phyloP scores from a whole-genome alignment of 2,797 vertebrate genomes.

The Malurus splendens region DNA sequence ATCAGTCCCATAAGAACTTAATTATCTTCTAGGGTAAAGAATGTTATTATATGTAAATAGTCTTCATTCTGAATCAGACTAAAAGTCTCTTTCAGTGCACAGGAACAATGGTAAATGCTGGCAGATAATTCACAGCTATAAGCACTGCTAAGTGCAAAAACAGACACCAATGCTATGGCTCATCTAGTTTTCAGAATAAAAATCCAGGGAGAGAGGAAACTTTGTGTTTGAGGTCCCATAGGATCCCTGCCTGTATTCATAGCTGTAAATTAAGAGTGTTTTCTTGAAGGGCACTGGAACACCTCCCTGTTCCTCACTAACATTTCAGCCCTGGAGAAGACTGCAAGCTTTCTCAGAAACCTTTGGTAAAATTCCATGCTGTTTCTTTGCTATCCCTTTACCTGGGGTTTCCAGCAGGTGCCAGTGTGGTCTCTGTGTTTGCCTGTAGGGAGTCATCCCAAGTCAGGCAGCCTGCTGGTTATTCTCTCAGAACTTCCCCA shows the following conservation, averaged over 20 bases:
- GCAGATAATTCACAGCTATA: background rate
- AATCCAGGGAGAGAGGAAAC: background rate
- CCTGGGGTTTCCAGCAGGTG: slow-evolving; percentile 1
- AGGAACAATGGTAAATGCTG: slow-evolving; percentile 2
- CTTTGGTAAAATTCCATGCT: background rate
- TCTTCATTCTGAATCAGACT: background rate
- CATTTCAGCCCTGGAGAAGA: background rate
- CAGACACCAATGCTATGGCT: background rate
- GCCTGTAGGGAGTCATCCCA: background rate
- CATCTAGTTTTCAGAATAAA: background rate
- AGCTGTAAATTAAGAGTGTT: background rate
- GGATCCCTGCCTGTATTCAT: background rate
- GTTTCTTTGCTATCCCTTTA: background rate
- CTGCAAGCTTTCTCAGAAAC: background rate
- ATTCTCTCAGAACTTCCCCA: background rate
- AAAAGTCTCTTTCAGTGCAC: background rate
- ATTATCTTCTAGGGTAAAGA: background rate
- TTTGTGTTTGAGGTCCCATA: background rate
- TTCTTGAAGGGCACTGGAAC: background rate
- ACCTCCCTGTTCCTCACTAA: background rate
- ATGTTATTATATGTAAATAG: background rate
- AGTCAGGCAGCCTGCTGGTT: background rate
- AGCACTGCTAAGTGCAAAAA: background rate
- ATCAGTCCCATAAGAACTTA: background rate
- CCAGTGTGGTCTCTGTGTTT: background rate